phyloP scores from a whole-genome alignment of 1,140 invertebrate species.

The Campoletis sonorensis region DNA sequence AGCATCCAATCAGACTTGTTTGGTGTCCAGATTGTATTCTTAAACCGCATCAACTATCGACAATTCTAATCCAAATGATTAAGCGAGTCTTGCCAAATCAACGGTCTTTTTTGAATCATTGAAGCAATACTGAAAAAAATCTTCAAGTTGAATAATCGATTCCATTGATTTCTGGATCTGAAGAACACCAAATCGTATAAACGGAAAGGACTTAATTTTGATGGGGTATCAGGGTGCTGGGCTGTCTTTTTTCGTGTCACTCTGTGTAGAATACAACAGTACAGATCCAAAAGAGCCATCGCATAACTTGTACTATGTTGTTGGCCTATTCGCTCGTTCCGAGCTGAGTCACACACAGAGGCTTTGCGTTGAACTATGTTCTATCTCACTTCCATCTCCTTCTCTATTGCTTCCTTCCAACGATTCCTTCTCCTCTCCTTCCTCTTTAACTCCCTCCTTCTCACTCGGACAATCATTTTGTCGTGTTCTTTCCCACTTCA shows the following conservation, averaged over 20 bases:
- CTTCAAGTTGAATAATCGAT: too few species aligned
- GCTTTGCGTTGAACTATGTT: neutral
- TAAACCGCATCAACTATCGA: neutral
- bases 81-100: neutral
- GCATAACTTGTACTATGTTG: slow-evolving; percentile 62
- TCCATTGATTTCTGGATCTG: too few species aligned
- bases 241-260: neutral
- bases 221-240: neutral
- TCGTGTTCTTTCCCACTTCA: slow-evolving; percentile 39
- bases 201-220: too few species aligned
- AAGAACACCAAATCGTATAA: too few species aligned
- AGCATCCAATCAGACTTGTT: neutral
- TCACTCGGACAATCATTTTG: slow-evolving; percentile 25
- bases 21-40: neutral
- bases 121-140: too few species aligned
- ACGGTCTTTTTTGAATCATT: neutral
- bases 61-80: neutral
- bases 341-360: slow-evolving; percentile 65
- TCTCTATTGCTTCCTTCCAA: slow-evolving; percentile 24
- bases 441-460: neutral
- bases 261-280: neutral
- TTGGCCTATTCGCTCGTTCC: slow-evolving; percentile 65
- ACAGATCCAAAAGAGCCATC: neutral
- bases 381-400: neutral
- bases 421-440: slow-evolving; percentile 30